Conservation (phyloP, 2,113 vertebrate species). For the Microcebus tavaratra region DNA sequence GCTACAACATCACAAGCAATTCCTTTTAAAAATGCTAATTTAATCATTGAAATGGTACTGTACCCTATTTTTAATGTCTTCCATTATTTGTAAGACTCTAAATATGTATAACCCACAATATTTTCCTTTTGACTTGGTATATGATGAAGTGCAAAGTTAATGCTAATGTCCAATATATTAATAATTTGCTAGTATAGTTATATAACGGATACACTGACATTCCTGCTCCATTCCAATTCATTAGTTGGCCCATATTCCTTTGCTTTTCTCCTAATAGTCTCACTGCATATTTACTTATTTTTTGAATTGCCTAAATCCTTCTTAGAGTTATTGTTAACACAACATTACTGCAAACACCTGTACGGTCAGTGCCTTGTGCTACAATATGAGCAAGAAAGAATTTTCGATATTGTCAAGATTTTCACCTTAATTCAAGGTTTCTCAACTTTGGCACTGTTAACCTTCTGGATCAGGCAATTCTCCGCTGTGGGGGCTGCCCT, state of each 20-base stretch:
- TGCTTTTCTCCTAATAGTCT: neutral
- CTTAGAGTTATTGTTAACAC: neutral
- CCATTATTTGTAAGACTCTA: neutral
- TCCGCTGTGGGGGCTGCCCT: neutral
- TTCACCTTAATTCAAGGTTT: neutral
- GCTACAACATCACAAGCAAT: neutral
- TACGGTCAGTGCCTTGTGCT: too few relatives aligned
- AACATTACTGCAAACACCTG: neutral
- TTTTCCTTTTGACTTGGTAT: neutral
- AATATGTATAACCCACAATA: neutral
- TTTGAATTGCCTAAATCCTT: neutral
- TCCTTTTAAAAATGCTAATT: neutral
- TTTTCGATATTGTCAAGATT: neutral
- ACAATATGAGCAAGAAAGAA: neutral
- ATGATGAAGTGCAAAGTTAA: neutral
- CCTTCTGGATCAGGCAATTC: neutral
- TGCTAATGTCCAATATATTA: neutral
- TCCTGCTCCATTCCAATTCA: neutral
- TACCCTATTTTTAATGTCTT: neutral
- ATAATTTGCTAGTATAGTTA: neutral
- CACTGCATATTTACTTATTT: neutral
- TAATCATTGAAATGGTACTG: neutral
- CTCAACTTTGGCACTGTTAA: neutral
- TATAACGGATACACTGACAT: too few relatives aligned
- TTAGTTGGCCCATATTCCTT: neutral